Evolutionary conservation across 2,888 invertebrate genomes (phyloP).

Genomic region (Trichopria drosophilae): DNA sequence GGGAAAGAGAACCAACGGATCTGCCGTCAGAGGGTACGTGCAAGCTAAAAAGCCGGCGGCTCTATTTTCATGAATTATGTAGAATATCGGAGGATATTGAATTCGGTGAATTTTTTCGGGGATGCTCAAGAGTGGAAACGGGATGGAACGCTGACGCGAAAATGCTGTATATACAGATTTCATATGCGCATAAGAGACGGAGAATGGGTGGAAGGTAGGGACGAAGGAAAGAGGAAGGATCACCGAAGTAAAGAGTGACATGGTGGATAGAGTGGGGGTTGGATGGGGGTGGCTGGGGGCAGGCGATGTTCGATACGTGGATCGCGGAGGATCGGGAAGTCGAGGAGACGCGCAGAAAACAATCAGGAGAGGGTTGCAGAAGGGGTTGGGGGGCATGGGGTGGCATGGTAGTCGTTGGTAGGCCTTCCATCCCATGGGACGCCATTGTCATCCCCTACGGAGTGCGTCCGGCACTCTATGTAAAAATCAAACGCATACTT

Average conservation of each 20-base stretch:
- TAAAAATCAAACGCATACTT: slow-evolving; percentile 56
- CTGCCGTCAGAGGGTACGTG: background rate
- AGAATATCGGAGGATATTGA: slow-evolving; percentile 55
- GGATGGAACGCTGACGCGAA: too few relatives aligned
- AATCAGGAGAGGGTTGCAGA: slow-evolving; percentile 47
- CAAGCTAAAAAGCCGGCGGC: slow-evolving; percentile 50
- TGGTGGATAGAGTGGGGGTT: slow-evolving; percentile 29
- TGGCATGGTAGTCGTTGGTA: slow-evolving; percentile 44
- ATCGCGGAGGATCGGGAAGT: slow-evolving; percentile 40
- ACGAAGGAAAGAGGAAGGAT: slow-evolving; percentile 16
- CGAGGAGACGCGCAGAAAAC: slow-evolving; percentile 52
- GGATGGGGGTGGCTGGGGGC: slow-evolving; percentile 29
- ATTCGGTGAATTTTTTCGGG: slow-evolving; percentile 52
- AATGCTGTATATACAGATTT: slow-evolving; percentile 27
- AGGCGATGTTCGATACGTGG: slow-evolving; percentile 22
- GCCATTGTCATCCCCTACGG: slow-evolving; percentile 55
- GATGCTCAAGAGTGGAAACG: too few relatives aligned
- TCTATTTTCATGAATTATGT: slow-evolving; percentile 58
- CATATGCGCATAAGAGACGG: slow-evolving; percentile 35
- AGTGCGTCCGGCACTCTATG: slow-evolving; percentile 49
- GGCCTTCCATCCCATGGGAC: slow-evolving; percentile 52
- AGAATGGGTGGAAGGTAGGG: background rate
- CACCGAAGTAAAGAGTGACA: slow-evolving; percentile 22
- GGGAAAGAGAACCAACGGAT: slow-evolving; percentile 8
- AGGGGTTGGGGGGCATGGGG: slow-evolving; percentile 38